phyloP scores from a whole-genome alignment of 2,113 vertebrate genomes.

The Syngnathus typhle region DNA sequence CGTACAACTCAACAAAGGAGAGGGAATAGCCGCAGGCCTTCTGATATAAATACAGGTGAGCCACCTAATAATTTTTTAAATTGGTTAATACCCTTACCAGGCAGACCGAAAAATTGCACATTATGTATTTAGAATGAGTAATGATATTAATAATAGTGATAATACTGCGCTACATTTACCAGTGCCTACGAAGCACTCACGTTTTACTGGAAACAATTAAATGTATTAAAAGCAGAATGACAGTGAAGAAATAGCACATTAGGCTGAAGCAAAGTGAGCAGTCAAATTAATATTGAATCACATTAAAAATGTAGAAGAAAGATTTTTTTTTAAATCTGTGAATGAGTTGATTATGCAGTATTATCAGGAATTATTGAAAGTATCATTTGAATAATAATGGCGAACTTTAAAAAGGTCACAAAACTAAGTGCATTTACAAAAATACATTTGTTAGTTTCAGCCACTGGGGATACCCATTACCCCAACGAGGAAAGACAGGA shows the following conservation, averaged over 20 bases:
- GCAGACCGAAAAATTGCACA: background rate
- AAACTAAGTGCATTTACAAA: background rate
- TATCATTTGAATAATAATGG: background rate
- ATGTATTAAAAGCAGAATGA: background rate
- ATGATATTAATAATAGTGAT: background rate
- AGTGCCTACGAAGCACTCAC: background rate
- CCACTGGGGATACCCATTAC: background rate
- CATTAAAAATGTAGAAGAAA: too few relatives aligned
- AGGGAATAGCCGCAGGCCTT: background rate
- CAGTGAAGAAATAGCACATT: background rate
- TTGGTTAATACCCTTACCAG: background rate
- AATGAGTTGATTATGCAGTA: background rate
- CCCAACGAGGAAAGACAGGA: background rate
- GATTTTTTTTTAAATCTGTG: background rate
- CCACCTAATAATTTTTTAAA: background rate
- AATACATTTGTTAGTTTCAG: slow-evolving; percentile 3
- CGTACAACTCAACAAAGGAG: background rate
- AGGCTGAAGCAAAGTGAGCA: background rate
- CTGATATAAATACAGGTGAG: background rate
- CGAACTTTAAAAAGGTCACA: background rate
- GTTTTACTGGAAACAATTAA: background rate
- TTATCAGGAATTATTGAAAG: background rate
- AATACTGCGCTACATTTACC: background rate
- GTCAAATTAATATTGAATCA: background rate
- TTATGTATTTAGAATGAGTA: too few relatives aligned